Evolutionary conservation across 2,888 invertebrate species (phyloP).

Genomic region (Cantharis rustica): DNA sequence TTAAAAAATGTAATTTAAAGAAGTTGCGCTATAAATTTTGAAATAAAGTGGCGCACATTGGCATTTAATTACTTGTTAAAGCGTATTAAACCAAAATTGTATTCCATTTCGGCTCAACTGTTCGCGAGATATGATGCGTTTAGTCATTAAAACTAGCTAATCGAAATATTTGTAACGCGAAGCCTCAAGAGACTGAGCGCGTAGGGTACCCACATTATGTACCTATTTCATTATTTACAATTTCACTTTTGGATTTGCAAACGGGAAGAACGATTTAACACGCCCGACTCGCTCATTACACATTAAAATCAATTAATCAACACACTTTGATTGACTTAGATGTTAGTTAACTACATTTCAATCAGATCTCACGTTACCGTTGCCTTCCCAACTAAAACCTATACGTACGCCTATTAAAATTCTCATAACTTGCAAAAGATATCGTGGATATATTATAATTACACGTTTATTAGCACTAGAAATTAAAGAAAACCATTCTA

Average conservation of each 20-base stretch:
- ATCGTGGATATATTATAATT: constrained; percentile 27
- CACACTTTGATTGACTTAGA: constrained; percentile 27
- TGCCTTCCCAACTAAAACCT: constrained; percentile 16
- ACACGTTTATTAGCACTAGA: constrained; percentile 26
- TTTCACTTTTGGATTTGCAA: neutral
- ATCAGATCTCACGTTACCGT: constrained; percentile 25
- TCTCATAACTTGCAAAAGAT: constrained; percentile 24
- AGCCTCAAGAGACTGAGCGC: neutral
- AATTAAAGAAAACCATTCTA: constrained; percentile 16
- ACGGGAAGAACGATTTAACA: constrained; percentile 18
- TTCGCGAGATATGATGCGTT: constrained; percentile 8
- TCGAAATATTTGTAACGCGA: neutral
- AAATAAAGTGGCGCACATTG: neutral
- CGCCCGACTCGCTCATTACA: constrained; percentile 28
- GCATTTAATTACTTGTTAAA: constrained; percentile 11
- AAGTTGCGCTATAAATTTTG: neutral
- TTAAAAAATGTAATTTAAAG: neutral
- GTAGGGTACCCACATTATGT: too few species aligned
- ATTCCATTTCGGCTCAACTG: constrained; percentile 8
- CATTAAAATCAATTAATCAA: constrained; percentile 29
- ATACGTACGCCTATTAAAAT: constrained; percentile 20
- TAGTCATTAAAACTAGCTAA: constrained; percentile 7
- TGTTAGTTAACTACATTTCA: constrained; percentile 26
- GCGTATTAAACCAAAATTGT: neutral
- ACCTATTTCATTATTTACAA: neutral